Evolutionary conservation across 2,113 vertebrate species (phyloP), one percentile per base, ranked within the genome.

Genomic region (Neotragus pygmaeus): DNA sequence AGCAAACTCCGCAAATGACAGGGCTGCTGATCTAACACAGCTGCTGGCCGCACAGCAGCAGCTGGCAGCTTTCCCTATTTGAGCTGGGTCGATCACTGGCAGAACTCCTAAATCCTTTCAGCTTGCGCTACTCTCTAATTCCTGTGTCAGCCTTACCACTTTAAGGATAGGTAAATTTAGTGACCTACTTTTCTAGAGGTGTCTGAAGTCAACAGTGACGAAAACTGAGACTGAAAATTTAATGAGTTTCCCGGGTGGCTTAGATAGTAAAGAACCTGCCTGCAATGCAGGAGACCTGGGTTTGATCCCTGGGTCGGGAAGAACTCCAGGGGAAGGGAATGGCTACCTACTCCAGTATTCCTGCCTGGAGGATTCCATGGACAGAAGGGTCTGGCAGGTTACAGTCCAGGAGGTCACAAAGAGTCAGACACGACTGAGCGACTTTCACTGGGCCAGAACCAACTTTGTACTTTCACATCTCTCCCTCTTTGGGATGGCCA

Each of bases 141-240:
- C 84, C 73, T 58, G 11, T 95, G 77, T 70, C 91, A 95, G 47
- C 66, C 86, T 85, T 62, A 91, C 30, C 78, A 90, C n/a, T 75
- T 96, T 51, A 93, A 27, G 90, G 87, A 85, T 5, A 94, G 66
- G 66, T 86, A 89, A 92, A 95, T 70, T 43, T 94, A 58, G 53
- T 93, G 87, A 92, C 90, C 96, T 90, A 92, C 83, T 96, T 97
- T 97, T 92, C 49, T 58, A 90, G 47, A 47, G 39, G 16, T 89
- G 6, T 95, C 30, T 91, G 62, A 91, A 91, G 95, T 91, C 58
- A 95, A 93, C 10, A 86, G 47, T 94, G 55, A 91, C 83, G 33
- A 92, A 90, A 92, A 96, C 3, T 66, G 64, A 97, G 36, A 89
- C 0, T 36, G 36, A 84, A 93, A 96, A 62, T 15, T 60, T 96